A percentile compares a stretch with the other conserved stretches of the same genome.
phyloP scores from a whole-genome alignment of 1,140 invertebrate genomes.

The Thalassaphorura encarpata region DNA sequence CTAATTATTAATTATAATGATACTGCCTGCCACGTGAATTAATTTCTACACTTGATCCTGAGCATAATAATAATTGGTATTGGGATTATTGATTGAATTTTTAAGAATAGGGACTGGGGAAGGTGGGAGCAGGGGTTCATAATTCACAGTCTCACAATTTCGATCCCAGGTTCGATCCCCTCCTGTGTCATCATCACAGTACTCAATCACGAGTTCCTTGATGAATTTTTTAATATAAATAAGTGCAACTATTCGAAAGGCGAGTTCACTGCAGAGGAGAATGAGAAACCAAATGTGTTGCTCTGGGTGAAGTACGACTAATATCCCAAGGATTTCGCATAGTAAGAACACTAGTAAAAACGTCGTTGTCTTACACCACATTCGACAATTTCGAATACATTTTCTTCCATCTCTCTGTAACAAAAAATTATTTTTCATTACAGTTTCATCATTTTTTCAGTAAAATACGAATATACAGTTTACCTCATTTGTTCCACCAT shows the following conservation, averaged over 20 bases:
- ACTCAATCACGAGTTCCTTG: neutral
- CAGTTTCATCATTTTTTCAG: neutral
- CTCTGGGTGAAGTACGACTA: neutral
- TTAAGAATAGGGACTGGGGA: neutral
- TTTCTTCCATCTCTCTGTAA: conserved; percentile 3
- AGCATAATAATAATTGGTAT: too few relatives aligned
- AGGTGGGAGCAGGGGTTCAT: neutral
- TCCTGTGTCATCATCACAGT: neutral
- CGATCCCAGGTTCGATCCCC: too few relatives aligned
- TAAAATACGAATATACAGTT: neutral
- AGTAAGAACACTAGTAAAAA: neutral
- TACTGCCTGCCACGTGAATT: too few relatives aligned
- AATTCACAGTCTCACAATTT: too few relatives aligned
- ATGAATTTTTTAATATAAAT: neutral
- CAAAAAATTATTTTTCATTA: neutral
- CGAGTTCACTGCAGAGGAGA: neutral
- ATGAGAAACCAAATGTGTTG: neutral
- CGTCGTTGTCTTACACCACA: neutral
- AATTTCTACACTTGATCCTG: too few relatives aligned
- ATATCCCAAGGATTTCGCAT: neutral
- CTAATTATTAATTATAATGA: too few relatives aligned
- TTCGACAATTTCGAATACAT: conserved; percentile 1
- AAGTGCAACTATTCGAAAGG: neutral
- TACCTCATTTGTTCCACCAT: conserved; percentile 6
- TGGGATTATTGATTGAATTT: neutral